Evolutionary conservation across 2,888 invertebrate species (phyloP).

Genomic region (Chloroclystis v-ata): DNA sequence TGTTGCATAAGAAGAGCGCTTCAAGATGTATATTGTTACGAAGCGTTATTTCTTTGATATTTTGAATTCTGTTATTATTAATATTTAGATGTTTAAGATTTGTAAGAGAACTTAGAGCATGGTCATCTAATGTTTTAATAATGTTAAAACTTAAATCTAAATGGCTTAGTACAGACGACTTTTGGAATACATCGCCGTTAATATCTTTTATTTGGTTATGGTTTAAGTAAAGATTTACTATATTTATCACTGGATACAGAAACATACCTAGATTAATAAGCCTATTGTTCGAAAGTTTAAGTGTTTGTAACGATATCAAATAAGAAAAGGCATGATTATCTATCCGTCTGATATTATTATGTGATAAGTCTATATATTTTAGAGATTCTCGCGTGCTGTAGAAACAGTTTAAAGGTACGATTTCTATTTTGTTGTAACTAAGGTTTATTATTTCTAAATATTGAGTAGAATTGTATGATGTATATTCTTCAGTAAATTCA

Average conservation of each 20-base stretch:
- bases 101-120: slow-evolving; percentile 4
- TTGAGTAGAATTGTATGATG: slow-evolving; percentile 1
- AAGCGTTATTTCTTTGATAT: slow-evolving; percentile 4
- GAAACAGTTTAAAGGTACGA: slow-evolving; percentile 5
- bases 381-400: slow-evolving; percentile 9
- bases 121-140: slow-evolving; percentile 5
- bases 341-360: slow-evolving; percentile 7
- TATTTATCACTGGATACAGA: slow-evolving; percentile 3
- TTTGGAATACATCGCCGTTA: slow-evolving; percentile 3
- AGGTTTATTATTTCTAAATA: slow-evolving; percentile 1
- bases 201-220: slow-evolving; percentile 6
- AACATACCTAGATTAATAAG: background rate
- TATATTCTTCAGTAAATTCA: slow-evolving; percentile 3
- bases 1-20: slow-evolving; percentile 6
- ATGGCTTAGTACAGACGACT: background rate
- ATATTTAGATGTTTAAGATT: slow-evolving; percentile 6
- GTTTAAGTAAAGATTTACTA: slow-evolving; percentile 2
- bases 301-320: background rate
- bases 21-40: slow-evolving; percentile 1
- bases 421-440: slow-evolving; percentile 7
- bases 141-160: slow-evolving; percentile 12
- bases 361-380: slow-evolving; percentile 11
- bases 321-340: slow-evolving; percentile 11
- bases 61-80: slow-evolving; percentile 4
- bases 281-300: slow-evolving; percentile 11